Evolutionary conservation across 2,888 invertebrate genomes (phyloP), one percentile per base, ranked within the genome.

Genomic region (Chloromyia formosa): DNA sequence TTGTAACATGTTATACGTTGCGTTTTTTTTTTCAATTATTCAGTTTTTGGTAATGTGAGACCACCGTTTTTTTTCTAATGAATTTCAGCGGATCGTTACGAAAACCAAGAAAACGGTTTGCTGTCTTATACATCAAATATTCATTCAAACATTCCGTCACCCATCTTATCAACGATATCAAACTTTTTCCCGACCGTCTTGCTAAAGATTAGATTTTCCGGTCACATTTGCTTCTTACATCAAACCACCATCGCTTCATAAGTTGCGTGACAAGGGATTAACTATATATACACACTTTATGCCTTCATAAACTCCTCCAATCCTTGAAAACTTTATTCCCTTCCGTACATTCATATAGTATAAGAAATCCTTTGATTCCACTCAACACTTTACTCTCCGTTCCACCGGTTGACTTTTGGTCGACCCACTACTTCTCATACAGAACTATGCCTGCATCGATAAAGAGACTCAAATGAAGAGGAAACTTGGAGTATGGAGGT

Each of bases 361-460:
- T 49, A 49, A n/a, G 49, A 49, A 49, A 49, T 49, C 49, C 49
- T 49, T 49, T 49, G 49, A 49, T 49, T 49, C 49, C 49, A n/a
- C 49, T n/a, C 14, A 49, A 49, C 49, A 3, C 12, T 49, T 10
- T 12, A n/a, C 49, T 49, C 49, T 12, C 12, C 49, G 49, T n/a
- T 49, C 49, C 7, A 2, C 27, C 27, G 27, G 2, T 35, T 35
- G 27, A 35, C 27, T 35, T 35, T 35, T 35, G 27, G 27, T 35
- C 27, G 27, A 35, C 27, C 27, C 7, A 35, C 27, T 35, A 35
- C 27, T 35, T 35, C 27, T 35, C 2, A 49, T n/a, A 49, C 27
- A 10, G 49, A 49, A n/a, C 49, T n/a, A n/a, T 49, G 49, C 49
- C 49, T 49, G 49, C 49, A 49, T 49, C 49, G 49, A 49, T 49